Evolutionary conservation across 1,140 invertebrate species (phyloP).

Genomic region (Pemphigus obesinymphae): DNA sequence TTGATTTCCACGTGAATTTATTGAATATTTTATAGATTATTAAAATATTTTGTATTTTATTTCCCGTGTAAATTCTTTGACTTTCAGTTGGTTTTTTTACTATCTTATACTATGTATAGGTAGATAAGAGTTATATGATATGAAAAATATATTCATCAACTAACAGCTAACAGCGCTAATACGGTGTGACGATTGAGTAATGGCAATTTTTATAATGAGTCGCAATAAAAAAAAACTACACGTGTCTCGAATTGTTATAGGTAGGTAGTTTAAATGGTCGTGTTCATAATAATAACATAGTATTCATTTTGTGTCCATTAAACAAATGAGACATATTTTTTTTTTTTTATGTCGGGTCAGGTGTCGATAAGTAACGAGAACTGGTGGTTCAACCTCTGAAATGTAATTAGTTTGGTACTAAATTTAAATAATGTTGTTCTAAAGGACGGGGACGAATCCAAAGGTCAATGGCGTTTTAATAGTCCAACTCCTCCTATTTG

Average conservation of each 20-base stretch:
- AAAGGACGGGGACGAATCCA: not conserved
- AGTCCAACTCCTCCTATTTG: constrained; percentile 16
- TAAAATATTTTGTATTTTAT: too few species aligned
- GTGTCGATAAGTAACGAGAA: constrained; percentile 26
- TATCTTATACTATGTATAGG: too few species aligned
- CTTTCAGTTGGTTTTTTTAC: too few species aligned
- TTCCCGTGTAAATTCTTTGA: too few species aligned
- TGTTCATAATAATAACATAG: not conserved
- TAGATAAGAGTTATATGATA: too few species aligned
- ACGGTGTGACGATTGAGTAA: not conserved
- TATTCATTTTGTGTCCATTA: constrained; percentile 9
- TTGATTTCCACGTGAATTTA: too few species aligned
- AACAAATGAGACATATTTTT: constrained; percentile 21
- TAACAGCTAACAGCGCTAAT: not conserved
- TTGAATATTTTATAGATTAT: too few species aligned
- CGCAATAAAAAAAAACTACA: not conserved
- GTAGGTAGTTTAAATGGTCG: not conserved
- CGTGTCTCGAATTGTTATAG: not conserved
- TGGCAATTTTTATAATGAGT: not conserved
- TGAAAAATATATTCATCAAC: too few species aligned
- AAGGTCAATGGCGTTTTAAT: constrained; percentile 29
- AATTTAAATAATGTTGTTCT: constrained; percentile 8
- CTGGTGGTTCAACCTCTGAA: constrained; percentile 18
- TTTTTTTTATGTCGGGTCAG: not conserved
- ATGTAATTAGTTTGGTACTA: constrained; percentile 27